Base-by-base conservation (phyloP, 2,113 vertebrate genomes). In the Gambusia affinis region DNA sequence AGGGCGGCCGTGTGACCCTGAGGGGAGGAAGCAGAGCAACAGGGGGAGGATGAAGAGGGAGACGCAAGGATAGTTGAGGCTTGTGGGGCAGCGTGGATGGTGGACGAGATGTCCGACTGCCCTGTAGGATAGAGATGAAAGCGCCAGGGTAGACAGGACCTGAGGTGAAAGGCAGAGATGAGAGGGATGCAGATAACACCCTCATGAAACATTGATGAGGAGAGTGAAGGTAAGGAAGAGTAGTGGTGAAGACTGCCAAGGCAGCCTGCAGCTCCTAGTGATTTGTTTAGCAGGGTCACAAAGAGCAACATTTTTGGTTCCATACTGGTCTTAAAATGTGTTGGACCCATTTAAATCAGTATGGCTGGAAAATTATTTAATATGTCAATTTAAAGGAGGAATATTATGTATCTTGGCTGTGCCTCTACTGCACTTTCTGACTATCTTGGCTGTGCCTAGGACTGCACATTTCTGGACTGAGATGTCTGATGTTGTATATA, bases 1-100 rank as follows among this genome's bases (percentile, higher is more conserved):
- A 78, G 84, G 77, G 93, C 92, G 91, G 91, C 87, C 92, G 95
- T 81, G 92, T 94, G 91, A 95, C 91, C 90, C 87, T 65, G 68
- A 74, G 87, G 95, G 89, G 84, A 72, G 73, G 74, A 87, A 80
- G 76, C 66, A 74, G 67, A 76, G 70, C 67, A 75, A 77, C 63
- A 77, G 65, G 57, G 60, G 72, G 87, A 91, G 91, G 92, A 87
- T 89, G 82, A 71, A 89, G 85, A 73, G 64, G 64, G 44, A 31
- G 33, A 7, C 70, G 92, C 64, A 67, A 33, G 80, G 33, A 42
- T 75, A 63, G 62, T 63, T 24, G 72, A 73, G 87, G 89, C 90
- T n/a, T 87, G 90, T 67, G 65, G 68, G 17, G 8, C 51, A 57
- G 51, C 11, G 2, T 33, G 77, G 68, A 67, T 44, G 70, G 90